Evolutionary conservation across 23 tunicate species (phyloP), one percentile per base, ranked within the genome.

Genomic region (Pegea sp.): DNA sequence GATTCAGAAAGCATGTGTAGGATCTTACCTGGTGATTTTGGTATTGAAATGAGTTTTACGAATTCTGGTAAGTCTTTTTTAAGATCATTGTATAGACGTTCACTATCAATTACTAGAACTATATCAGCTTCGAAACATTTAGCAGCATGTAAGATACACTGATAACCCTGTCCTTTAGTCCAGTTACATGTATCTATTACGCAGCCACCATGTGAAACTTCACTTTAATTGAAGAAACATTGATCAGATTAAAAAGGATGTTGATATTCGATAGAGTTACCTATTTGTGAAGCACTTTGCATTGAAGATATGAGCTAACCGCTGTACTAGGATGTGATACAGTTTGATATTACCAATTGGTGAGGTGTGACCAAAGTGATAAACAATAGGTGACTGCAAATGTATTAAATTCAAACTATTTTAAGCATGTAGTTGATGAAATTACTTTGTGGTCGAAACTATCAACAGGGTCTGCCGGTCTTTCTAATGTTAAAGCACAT

Each of bases 141-240:
- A 1, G 96, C 84, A 1, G 70, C 58, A 52, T 84, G 84, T 4
- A 84, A 59, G 13, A 84, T 52, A 31, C 76, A 48, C 23, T 67
- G 73, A 46, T 84, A 84, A 5, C 96, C 96, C 59, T 84, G 84
- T n/a, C 96, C 84, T 58, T 84, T 84, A 4, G 74, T 58, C 96
- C 96, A 84, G 16, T 86, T 86, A 46, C 96, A 84, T 16, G 96
- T 74, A 72, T 84, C 74, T 26, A 84, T 74, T 13, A 84, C 43
- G 42, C 96, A 84, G 5, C 96, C 96, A 32, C 84, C 64, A 58
- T 65, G 28, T 33, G 68, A 68, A 42, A 84, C 70, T 46, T 60
- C 42, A 29, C 70, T 59, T 31, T 5, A 64, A 60, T n/a, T n/a
- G n/a, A n/a, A 38, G 13, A 38, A 38, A 38, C 16, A 38, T 38